phyloP scores from a whole-genome alignment of 2,888 invertebrate genomes.

The Torymus aiolomorphi region DNA sequence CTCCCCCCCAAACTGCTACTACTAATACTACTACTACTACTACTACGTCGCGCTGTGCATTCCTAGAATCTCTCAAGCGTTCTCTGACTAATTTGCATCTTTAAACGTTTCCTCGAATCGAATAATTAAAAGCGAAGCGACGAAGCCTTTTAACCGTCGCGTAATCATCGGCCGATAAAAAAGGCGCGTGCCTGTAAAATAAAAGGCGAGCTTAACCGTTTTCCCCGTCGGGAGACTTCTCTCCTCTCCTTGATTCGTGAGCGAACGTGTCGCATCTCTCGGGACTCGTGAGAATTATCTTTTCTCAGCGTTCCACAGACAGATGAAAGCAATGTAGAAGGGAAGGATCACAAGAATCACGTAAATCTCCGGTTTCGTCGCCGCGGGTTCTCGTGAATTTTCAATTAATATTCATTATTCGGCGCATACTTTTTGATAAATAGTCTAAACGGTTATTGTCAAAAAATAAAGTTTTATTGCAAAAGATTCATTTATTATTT shows the following conservation, averaged over 20 bases:
- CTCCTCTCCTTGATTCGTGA: slow-evolving; percentile 2
- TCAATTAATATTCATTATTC: too few relatives aligned
- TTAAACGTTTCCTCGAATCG: too few relatives aligned
- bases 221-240: slow-evolving; percentile 17
- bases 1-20: too few relatives aligned
- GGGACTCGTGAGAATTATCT: slow-evolving; percentile 41
- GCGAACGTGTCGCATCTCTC: slow-evolving; percentile 22
- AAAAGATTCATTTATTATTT: too few relatives aligned
- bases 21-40: too few relatives aligned
- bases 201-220: slow-evolving; percentile 33
- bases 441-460: too few relatives aligned
- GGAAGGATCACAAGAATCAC: slow-evolving; percentile 29
- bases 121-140: neutral
- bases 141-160: neutral
- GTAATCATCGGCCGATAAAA: neutral
- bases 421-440: too few relatives aligned
- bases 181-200: slow-evolving; percentile 29
- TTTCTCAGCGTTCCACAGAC: slow-evolving; percentile 26
- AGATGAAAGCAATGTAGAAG: neutral
- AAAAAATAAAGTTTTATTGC: too few relatives aligned
- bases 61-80: too few relatives aligned
- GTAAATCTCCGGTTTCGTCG: slow-evolving; percentile 1
- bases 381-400: neutral
- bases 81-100: too few relatives aligned
- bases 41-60: too few relatives aligned